Evolutionary conservation across 2,888 invertebrate genomes (phyloP).

Genomic region (Tuberolachnus salignus): DNA sequence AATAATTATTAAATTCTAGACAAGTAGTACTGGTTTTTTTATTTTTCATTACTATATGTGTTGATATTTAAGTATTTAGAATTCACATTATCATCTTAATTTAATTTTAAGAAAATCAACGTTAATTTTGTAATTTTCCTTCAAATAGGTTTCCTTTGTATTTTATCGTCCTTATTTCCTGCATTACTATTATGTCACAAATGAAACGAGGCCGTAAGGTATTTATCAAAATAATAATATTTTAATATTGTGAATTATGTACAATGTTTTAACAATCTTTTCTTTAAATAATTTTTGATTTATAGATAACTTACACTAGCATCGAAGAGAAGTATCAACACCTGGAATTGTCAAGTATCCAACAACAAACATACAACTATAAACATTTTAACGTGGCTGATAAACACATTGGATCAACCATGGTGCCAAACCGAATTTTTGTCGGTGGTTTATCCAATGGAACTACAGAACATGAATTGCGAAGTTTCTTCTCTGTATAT

Average conservation of each 20-base stretch:
- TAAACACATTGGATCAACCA: constrained; percentile 35
- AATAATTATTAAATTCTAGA: no score
- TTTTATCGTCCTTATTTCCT: constrained; percentile 43
- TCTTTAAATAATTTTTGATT: background rate
- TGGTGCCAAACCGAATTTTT: constrained; percentile 93
- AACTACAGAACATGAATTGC: constrained; percentile 89
- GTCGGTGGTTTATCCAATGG: constrained; percentile 94
- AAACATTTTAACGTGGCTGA: constrained; percentile 19
- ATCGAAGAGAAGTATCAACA: constrained; percentile 42
- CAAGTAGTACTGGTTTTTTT: no score
- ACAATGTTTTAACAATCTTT: no score
- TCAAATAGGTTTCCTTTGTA: constrained; percentile 53
- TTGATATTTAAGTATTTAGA: no score
- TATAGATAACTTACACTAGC: constrained; percentile 24
- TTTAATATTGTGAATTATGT: background rate
- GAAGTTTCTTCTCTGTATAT: constrained; percentile 87
- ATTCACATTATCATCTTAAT: background rate
- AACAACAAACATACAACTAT: constrained; percentile 32
- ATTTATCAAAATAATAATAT: constrained; percentile 12
- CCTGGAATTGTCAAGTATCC: constrained; percentile 26
- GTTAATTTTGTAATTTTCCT: constrained; percentile 47
- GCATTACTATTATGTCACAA: constrained; percentile 48
- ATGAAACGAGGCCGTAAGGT: constrained; percentile 50
- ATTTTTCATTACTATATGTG: no score
- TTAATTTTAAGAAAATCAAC: constrained; percentile 11